phyloP scores from a whole-genome alignment of 2,797 vertebrate species.

The Sebastes dallii region DNA sequence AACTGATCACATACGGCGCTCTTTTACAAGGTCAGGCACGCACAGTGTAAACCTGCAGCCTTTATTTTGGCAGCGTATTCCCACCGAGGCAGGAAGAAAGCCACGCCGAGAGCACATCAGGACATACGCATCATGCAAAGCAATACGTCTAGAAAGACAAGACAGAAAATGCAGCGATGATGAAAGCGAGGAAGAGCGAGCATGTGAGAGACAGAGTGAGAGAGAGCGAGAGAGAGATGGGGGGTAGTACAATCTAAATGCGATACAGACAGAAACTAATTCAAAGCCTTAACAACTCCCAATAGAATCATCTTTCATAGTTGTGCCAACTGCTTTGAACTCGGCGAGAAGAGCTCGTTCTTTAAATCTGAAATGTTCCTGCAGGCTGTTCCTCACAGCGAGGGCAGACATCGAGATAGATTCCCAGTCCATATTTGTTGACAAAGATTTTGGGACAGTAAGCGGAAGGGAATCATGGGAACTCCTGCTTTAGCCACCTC shows the following conservation, averaged over 20 bases:
- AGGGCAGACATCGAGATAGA: conserved; percentile 46
- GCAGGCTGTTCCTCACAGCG: conserved; percentile 57
- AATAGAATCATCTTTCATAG: conserved; percentile 48
- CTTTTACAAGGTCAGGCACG: conserved; percentile 47
- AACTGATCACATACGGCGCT: conserved; percentile 48
- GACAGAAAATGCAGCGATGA: conserved; percentile 10
- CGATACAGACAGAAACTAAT: conserved; percentile 59
- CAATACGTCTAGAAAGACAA: conserved; percentile 11
- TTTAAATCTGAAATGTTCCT: conserved; percentile 65
- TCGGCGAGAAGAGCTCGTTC: conserved; percentile 43
- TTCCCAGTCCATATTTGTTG: conserved; percentile 64
- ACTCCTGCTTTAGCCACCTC: conserved; percentile 41
- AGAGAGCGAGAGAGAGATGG: conserved; percentile 1
- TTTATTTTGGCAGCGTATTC: conserved; percentile 34
- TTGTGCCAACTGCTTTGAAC: conserved; percentile 59
- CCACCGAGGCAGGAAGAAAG: conserved; percentile 26
- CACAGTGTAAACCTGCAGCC: conserved; percentile 17
- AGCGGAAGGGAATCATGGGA: conserved; percentile 53
- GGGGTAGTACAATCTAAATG: conserved; percentile 35
- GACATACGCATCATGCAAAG: conserved; percentile 28
- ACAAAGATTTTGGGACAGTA: conserved; percentile 68
- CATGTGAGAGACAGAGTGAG: conserved; percentile 12
- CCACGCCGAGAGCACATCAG: conserved; percentile 2
- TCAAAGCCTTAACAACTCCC: conserved; percentile 69
- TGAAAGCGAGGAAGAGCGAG: conserved; percentile 21